phyloP scores from a whole-genome alignment of 2,888 invertebrate species.

The Amblyjoppa fuscipennis region DNA sequence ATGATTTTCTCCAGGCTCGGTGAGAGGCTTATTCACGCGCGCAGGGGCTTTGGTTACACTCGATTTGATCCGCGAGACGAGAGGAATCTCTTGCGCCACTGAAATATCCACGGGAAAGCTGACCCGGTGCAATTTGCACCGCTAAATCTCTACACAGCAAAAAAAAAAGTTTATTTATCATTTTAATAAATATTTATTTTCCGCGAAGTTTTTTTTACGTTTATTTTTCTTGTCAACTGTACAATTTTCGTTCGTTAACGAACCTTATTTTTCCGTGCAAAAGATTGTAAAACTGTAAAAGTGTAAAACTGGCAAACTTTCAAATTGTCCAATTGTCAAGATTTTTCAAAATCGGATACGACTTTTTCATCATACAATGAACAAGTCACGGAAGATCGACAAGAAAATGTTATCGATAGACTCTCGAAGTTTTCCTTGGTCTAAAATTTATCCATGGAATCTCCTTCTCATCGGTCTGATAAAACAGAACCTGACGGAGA shows the following conservation, averaged over 20 bases:
- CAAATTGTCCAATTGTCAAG: too few species aligned
- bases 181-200: neutral
- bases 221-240: neutral
- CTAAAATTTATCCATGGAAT: constrained; percentile 6
- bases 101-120: constrained; percentile 4
- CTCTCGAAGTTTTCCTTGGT: neutral
- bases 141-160: neutral
- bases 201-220: neutral
- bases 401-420: neutral
- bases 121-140: neutral
- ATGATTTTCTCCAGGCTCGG: constrained; percentile 74
- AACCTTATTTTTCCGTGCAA: too few species aligned
- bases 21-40: constrained; percentile 31
- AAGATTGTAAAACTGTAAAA: too few species aligned
- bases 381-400: neutral
- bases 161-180: neutral
- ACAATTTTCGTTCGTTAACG: too few species aligned
- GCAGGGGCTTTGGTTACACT: constrained; percentile 77
- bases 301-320: too few species aligned
- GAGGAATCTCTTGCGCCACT: constrained; percentile 10
- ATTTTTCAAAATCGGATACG: too few species aligned
- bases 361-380: neutral
- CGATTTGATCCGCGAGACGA: constrained; percentile 75
- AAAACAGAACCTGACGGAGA: constrained; percentile 70
- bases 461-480: constrained; percentile 62